Evolutionary conservation across 2,113 vertebrate species (phyloP), one percentile per base, ranked within the genome.

Genomic region (Copsychus sechellarum): DNA sequence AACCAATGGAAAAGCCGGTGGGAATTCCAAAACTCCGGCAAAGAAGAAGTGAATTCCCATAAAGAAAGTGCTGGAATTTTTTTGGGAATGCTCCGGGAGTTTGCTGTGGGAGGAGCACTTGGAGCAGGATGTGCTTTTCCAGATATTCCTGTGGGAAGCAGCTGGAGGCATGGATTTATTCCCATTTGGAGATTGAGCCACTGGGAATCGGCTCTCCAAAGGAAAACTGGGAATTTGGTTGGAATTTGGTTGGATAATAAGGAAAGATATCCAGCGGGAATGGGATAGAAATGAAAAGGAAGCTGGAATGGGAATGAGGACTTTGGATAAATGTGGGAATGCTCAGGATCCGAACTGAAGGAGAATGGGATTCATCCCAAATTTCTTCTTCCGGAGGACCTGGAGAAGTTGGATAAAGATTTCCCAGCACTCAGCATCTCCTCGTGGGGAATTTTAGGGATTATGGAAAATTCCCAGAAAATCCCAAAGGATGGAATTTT

Each of bases 31-130:
- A 90, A 43, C 67, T 12, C n/a, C 92, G 7, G 95, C 81, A 29
- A 97, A 96, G 69, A 97, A 96, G 92, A 97, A 96, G 62, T 97
- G 95, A 97, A 12, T 2, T 25, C 15, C 36, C 1, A 3, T 34
- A 58, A 40, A 26, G 34, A 6, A 8, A 4, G 18, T 1, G 24
- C 12, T n/a, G 71, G 33, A 7, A 20, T 26, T 16, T 45, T 33
- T 2, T 1, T 3, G 0, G 34, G 43, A 79, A 36, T 24, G 10
- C 6, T 21, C 34, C 31, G 3, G 18, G 16, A 10, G 21, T 11
- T 11, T 6, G 1, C 38, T 5, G 8, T 3, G 24, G 50, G 29
- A 38, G 31, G 50, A 76, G 54, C 17, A 8, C 43, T 26, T 20
- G 76, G 42, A 77, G 58, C 36, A 8, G 57, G 53, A 56, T 7